Evolutionary conservation across 1,140 invertebrate genomes (phyloP), one percentile per base, ranked within the genome.

Genomic region (Drosophila kepulauana): DNA sequence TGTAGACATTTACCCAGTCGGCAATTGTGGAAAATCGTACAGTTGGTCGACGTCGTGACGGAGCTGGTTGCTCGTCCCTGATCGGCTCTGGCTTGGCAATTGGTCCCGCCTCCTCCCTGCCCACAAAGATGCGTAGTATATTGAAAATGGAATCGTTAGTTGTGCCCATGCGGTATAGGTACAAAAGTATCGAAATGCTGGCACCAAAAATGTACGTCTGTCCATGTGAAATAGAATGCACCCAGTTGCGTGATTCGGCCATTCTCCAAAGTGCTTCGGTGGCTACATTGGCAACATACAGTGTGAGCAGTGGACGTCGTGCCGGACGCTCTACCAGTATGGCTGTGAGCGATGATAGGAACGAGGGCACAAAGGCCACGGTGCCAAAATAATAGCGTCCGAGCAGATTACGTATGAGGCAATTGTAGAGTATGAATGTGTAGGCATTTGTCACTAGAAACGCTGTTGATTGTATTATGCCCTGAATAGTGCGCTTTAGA

Each of bases 211-310:
- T 95, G 15, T 94, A 93, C 35, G 95, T 94, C 92, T 96, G 95
- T 16, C 96, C 96, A 85, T 95, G 91, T 30, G 94, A 93, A 69
- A 97, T 92, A 7, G 94, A 94, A 7, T 91, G 93, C 20, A 96
- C 93, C 67, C 94, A 94, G 66, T 95, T 94, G 76, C 95, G 93
- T 3, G 94, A 94, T 33, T 95, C 93, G 2, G 94, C 93, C 96
- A 97, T 97, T 74, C 94, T 94, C 92, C 96, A 97, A 16, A 96
- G 84, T 5, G 96, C 96, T 94, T 97, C 97, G 13, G 96, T 95
- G 25, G 96, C 96, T 93, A 97, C 94, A 93, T 97, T 98, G 48
- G 96, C 95, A 54, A 97, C 95, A 93, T 98, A 97, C 10, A 97
- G 93, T 78, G 95, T 95, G 4, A 98, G 92, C 5, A 97, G 88